Percentiles rank a stretch among this genome's conserved stretches.
phyloP scores from a whole-genome alignment of 2,888 invertebrate genomes.

The Erebia epiphron region DNA sequence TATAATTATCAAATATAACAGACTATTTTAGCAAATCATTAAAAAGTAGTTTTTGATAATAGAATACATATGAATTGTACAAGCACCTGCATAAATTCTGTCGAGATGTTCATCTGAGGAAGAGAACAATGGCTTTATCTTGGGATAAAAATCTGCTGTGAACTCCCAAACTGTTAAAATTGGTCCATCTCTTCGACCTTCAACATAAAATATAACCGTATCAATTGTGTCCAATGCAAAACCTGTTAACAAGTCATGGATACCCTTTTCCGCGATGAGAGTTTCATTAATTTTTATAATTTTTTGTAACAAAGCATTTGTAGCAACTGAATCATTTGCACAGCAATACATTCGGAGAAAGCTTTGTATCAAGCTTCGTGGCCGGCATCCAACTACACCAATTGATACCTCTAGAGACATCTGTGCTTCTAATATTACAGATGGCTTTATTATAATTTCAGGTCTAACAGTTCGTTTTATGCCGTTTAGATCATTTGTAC shows the following conservation, averaged over 20 bases:
- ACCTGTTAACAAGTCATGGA: constrained; percentile 58
- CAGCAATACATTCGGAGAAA: constrained; percentile 65
- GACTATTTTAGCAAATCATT: background rate
- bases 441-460: constrained; percentile 52
- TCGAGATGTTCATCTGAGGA: constrained; percentile 56
- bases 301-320: constrained; percentile 49
- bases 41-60: too few species aligned
- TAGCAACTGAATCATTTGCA: constrained; percentile 47
- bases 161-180: constrained; percentile 65
- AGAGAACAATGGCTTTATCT: constrained; percentile 59
- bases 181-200: constrained; percentile 63
- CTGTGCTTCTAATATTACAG: constrained; percentile 61
- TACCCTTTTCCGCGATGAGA: constrained; percentile 38
- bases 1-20: too few species aligned
- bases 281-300: constrained; percentile 59
- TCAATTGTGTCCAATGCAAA: constrained; percentile 67
- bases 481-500: constrained; percentile 70
- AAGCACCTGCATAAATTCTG: constrained; percentile 65
- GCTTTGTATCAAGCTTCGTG: constrained; percentile 43
- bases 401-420: constrained; percentile 69
- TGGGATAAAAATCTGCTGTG: constrained; percentile 58
- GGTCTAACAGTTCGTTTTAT: constrained; percentile 50
- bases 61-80: too few species aligned
- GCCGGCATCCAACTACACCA: constrained; percentile 67
- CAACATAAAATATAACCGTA: constrained; percentile 58